These are phyloP conservation scores for Didymodactylos carnosus DNA, from an alignment of 2,888 invertebrate species.

Conservation along the genomic window DNA sequence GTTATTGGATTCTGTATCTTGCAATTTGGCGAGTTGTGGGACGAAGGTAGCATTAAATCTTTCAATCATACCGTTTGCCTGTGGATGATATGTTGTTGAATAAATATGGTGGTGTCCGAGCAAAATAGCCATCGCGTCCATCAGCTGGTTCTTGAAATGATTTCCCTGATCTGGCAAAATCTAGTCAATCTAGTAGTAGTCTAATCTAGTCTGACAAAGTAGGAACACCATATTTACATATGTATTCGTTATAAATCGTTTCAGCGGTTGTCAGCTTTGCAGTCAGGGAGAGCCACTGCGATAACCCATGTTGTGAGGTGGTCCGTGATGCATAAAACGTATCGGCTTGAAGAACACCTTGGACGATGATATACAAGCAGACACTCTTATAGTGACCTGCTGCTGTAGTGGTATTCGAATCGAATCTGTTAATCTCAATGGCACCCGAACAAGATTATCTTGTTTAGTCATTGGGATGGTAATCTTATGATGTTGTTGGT, in stretches of 20 bases:
- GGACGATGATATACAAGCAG: too few species aligned
- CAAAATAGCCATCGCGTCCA: conserved; percentile 16
- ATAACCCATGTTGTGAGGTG: neutral
- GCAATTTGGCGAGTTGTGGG: neutral
- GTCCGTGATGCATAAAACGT: neutral
- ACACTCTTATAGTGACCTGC: too few species aligned
- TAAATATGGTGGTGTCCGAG: conserved; percentile 16
- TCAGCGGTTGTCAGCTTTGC: neutral
- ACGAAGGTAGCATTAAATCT: conserved; percentile 12
- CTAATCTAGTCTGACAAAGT: too few species aligned
- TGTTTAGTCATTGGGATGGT: too few species aligned
- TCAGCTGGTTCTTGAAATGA: neutral
- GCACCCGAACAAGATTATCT: too few species aligned
- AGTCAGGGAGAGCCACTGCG: neutral
- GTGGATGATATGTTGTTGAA: conserved; percentile 15
- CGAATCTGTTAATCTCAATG: too few species aligned
- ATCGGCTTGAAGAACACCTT: too few species aligned
- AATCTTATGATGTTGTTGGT: too few species aligned
- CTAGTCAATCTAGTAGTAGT: too few species aligned
- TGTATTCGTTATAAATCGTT: neutral
- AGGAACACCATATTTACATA: neutral
- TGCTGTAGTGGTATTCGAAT: too few species aligned
- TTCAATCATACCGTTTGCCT: conserved; percentile 12
- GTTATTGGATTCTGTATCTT: neutral
- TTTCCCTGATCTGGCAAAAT: neutral